phyloP scores from a whole-genome alignment of 2,888 invertebrate species.

The Tetramorium bicarinatum region DNA sequence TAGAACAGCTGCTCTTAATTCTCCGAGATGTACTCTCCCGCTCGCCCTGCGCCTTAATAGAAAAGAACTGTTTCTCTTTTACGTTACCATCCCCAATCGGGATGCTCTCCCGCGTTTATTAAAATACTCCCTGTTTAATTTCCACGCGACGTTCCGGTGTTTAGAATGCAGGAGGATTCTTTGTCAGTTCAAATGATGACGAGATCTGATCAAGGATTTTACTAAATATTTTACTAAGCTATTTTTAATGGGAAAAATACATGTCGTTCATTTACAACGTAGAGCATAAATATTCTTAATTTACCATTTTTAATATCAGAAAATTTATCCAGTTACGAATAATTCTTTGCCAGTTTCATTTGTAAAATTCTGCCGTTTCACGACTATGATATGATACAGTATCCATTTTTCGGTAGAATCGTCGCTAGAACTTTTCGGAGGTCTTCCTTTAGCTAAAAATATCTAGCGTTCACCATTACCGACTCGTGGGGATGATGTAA shows the following conservation, averaged over 20 bases:
- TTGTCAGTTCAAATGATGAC: neutral
- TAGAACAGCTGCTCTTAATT: constrained; percentile 45
- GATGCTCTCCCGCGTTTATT: constrained; percentile 38
- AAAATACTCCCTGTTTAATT: constrained; percentile 49
- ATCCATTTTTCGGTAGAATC: neutral
- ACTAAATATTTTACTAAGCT: neutral
- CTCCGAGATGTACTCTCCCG: constrained; percentile 20
- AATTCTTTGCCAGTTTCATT: neutral
- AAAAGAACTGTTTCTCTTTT: constrained; percentile 43
- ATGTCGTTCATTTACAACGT: neutral
- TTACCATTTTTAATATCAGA: neutral
- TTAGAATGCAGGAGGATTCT: neutral
- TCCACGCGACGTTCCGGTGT: constrained; percentile 9
- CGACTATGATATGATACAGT: neutral
- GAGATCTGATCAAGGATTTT: neutral
- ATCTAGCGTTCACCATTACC: neutral
- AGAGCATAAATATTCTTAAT: neutral
- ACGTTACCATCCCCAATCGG: constrained; percentile 20
- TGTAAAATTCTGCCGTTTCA: neutral
- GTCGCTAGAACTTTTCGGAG: neutral
- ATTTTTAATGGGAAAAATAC: neutral
- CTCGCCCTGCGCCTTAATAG: constrained; percentile 28
- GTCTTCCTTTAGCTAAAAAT: neutral
- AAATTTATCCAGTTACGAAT: neutral
- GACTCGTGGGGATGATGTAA: neutral